Evolutionary conservation across 2,797 vertebrate species (phyloP).

Genomic region (Craterocephalus amniculus): DNA sequence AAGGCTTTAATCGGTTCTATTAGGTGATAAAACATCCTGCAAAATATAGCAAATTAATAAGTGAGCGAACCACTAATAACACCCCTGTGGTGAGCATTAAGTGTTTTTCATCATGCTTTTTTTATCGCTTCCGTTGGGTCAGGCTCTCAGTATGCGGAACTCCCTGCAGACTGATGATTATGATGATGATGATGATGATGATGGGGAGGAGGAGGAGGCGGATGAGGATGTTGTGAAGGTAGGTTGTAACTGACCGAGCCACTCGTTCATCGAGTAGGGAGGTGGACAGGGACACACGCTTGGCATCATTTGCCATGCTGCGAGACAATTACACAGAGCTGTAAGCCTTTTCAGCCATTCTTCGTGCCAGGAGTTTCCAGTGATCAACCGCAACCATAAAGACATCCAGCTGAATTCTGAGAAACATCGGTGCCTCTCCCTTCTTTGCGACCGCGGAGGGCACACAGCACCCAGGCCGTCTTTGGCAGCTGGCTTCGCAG

Average conservation of each 20-base stretch:
- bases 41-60: background rate
- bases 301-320: conserved; percentile 26
- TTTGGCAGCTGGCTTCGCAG: conserved; percentile 55
- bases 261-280: conserved; percentile 31
- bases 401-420: conserved; percentile 3
- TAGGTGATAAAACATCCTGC: background rate
- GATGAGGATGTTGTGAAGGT: conserved; percentile 65
- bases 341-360: background rate
- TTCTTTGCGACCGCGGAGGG: conserved; percentile 43
- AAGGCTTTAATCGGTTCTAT: background rate
- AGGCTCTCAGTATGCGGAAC: conserved; percentile 71
- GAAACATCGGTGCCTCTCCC: conserved; percentile 27
- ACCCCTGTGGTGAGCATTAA: background rate
- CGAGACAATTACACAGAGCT: background rate
- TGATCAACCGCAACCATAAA: background rate
- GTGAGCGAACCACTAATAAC: background rate
- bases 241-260: conserved; percentile 59
- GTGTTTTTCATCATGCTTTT: conserved; percentile 9
- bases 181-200: conserved; percentile 9
- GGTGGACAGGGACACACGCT: conserved; percentile 22
- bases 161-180: conserved; percentile 51
- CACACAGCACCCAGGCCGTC: conserved; percentile 57
- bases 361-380: background rate
- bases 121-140: conserved; percentile 33
- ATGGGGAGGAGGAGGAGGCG: conserved; percentile 10